Evolutionary conservation across 2,888 invertebrate species (phyloP).

Genomic region (Galeopsomyia nigrocyanea): DNA sequence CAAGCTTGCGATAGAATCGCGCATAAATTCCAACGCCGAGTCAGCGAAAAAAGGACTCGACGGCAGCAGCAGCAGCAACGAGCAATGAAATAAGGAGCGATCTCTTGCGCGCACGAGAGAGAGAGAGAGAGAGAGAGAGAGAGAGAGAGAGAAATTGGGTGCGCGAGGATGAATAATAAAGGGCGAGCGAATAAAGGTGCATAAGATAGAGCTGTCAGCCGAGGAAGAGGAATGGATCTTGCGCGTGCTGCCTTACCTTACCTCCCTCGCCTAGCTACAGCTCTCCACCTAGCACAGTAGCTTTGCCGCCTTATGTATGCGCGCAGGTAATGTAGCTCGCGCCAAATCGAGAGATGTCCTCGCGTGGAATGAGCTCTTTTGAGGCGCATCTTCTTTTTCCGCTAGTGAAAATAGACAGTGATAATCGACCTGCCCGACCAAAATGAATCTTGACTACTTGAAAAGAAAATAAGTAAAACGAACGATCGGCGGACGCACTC

Average conservation of each 20-base stretch:
- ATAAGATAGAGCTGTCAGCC: constrained; percentile 63
- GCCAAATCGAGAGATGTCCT: too few relatives aligned
- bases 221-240: constrained; percentile 62
- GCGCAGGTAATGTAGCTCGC: background rate
- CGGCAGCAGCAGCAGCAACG: background rate
- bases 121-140: constrained; percentile 26
- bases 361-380: background rate
- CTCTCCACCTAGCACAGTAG: background rate
- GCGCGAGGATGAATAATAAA: constrained; percentile 46
- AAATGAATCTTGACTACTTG: too few relatives aligned
- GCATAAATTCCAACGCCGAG: constrained; percentile 26
- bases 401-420: too few relatives aligned
- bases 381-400: too few relatives aligned
- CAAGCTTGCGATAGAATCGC: background rate
- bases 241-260: constrained; percentile 53
- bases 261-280: constrained; percentile 3
- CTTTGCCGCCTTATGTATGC: background rate
- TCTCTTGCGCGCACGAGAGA: background rate
- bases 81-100: constrained; percentile 33
- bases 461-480: too few relatives aligned
- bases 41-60: constrained; percentile 34
- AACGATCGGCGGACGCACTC: too few relatives aligned
- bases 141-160: constrained; percentile 36
- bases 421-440: too few relatives aligned
- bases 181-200: constrained; percentile 40